phyloP scores from a whole-genome alignment of 2,797 vertebrate genomes.

The Micrastur ruficollis region DNA sequence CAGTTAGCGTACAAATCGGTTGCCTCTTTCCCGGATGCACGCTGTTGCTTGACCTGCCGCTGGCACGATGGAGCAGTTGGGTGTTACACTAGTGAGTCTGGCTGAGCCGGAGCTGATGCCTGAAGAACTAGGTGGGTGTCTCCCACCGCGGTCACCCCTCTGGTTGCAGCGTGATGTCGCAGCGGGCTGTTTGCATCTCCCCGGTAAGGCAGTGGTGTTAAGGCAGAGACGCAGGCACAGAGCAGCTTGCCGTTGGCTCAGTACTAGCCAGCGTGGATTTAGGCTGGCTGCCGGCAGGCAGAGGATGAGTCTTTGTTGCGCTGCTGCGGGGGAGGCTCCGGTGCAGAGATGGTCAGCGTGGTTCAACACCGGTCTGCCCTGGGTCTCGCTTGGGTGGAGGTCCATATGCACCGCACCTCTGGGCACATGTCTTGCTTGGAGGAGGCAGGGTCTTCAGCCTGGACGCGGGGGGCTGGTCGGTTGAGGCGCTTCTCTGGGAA shows the following conservation, averaged over 20 bases:
- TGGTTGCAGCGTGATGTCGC: not conserved
- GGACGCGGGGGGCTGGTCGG: not conserved
- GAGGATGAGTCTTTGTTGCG: not conserved
- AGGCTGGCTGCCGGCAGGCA: not conserved
- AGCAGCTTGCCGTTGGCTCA: not conserved
- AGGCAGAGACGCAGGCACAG: not conserved
- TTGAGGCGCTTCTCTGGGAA: not conserved
- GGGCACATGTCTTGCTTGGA: rapidly evolving
- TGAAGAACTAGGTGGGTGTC: not conserved
- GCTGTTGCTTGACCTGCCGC: not conserved
- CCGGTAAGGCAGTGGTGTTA: rapidly evolving
- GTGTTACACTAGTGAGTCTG: rapidly evolving
- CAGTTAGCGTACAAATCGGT: not conserved
- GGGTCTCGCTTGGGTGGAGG: not conserved
- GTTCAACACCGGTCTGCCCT: not conserved
- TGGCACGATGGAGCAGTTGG: not conserved
- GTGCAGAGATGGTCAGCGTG: rapidly evolving
- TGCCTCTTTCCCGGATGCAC: not conserved
- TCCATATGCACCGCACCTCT: rapidly evolving
- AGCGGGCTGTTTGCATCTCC: not conserved
- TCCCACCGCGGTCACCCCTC: not conserved
- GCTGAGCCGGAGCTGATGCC: not conserved
- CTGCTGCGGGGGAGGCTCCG: not conserved
- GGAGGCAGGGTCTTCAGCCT: not conserved
- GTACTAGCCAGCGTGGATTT: not conserved